These are phyloP conservation scores for Chelonus insularis DNA, from an alignment of 1,140 invertebrate genomes.

Conservation along the genomic window DNA sequence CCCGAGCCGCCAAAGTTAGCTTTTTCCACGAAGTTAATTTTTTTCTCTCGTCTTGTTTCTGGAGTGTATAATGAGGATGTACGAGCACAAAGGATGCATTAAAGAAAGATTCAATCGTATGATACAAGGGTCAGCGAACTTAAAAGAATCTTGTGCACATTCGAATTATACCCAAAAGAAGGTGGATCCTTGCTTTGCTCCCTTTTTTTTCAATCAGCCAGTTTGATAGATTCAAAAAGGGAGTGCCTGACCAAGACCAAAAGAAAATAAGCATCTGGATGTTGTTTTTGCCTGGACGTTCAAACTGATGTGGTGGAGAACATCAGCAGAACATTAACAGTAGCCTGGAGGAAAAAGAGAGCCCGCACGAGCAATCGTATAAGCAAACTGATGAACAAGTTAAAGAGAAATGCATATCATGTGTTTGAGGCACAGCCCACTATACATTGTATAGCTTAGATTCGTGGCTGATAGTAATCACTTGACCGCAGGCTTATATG, in stretches of 20 bases:
- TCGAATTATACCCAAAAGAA: conserved; percentile 11
- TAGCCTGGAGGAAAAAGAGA: neutral
- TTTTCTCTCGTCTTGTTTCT: conserved; percentile 1
- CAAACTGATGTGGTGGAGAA: neutral
- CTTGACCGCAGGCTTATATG: neutral
- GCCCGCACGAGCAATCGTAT: neutral
- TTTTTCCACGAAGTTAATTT: conserved; percentile 18
- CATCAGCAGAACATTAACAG: conserved; percentile 1
- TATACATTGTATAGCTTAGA: neutral
- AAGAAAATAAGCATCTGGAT: neutral
- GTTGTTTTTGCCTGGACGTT: neutral
- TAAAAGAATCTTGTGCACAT: neutral
- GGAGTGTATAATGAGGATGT: conserved; percentile 21
- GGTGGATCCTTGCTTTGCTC: neutral
- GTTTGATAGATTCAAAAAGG: neutral
- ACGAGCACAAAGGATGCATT: conserved; percentile 21
- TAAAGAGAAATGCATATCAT: conserved; percentile 4
- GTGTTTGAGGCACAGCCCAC: neutral
- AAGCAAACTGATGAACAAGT: neutral
- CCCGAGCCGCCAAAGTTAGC: conserved; percentile 11
- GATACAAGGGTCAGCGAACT: conserved; percentile 16
- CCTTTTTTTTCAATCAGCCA: neutral
- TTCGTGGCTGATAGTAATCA: neutral
- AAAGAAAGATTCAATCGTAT: conserved; percentile 18
- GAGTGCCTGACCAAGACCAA: neutral